Evolutionary conservation across 2,113 vertebrate genomes (phyloP), one percentile per base, ranked within the genome.

Genomic region (Triplophysa rosa): DNA sequence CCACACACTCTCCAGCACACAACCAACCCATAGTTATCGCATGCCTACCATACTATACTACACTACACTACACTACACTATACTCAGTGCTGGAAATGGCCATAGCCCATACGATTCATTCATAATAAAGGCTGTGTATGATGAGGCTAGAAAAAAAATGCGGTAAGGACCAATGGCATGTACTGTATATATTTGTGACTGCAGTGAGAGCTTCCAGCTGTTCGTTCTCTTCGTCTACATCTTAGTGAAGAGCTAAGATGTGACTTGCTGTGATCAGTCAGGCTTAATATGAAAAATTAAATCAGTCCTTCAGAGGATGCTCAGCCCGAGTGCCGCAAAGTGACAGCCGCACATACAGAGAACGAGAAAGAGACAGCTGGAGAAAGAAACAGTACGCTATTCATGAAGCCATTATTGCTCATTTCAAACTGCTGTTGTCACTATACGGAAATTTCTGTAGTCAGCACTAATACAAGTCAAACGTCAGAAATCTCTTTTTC

Each of bases 251-350:
- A 80, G 61, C 73, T 52, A 54, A 80, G 61, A 65, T 72, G 78
- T 80, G 24, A 84, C 77, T 82, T 70, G 65, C 82, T 88, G 84
- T 73, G 85, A 87, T 89, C 84, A 84, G 79, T 86, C 85, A 80
- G 71, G 83, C 83, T 68, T 83, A 78, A 89, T 84, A 83, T 70
- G 80, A 87, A 86, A 78, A 85, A 90, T 88, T 83, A 77, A 89
- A 78, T 87, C 82, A 77, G 75, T 62, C 65, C 65, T 77, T 89
- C 69, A 78, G n/a, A 75, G 65, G 83, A 71, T 66, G 76, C 72
- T 85, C n/a, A 72, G 49, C 59, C 47, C 33, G 61, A 19, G 13
- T 62, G 58, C 45, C 37, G 47, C 63, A 23, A 49, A 6, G 49
- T 78, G 68, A 68, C 29, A 80, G 56, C 33, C n/a, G 66, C 67